Evolutionary conservation across 2,888 invertebrate species (phyloP).

Genomic region (Marasmarcha lunaedactyla): DNA sequence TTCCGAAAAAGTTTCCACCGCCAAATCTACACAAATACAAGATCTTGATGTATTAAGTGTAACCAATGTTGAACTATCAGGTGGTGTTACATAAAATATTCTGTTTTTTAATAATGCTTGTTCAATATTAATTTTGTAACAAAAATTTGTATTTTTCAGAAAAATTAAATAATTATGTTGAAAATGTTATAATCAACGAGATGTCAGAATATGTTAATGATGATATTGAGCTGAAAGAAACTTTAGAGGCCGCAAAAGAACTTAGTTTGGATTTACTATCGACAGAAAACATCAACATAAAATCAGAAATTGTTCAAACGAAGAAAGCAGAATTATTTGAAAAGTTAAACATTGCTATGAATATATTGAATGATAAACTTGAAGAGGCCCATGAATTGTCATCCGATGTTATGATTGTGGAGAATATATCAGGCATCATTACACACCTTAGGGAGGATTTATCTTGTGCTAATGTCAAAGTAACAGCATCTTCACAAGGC

Average conservation of each 20-base stretch:
- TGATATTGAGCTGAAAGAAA: neutral
- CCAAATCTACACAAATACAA: no score
- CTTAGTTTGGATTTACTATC: neutral
- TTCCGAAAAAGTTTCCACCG: no score
- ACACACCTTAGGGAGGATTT: no score
- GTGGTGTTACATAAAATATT: no score
- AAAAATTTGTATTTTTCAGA: no score
- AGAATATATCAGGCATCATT: no score
- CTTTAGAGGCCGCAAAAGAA: neutral
- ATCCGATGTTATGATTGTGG: neutral
- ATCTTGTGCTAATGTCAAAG: no score
- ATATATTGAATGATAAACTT: conserved; percentile 1
- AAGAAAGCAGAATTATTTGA: conserved; percentile 2
- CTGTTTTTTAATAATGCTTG: no score
- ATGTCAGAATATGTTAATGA: neutral
- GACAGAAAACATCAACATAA: neutral
- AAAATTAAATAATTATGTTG: conserved; percentile 4
- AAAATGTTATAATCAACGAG: neutral
- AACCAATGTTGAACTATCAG: no score
- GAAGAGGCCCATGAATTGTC: neutral
- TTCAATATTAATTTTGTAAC: no score
- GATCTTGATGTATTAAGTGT: no score
- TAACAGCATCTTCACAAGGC: no score
- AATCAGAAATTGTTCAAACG: neutral
- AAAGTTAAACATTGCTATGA: conserved; percentile 5